These are phyloP conservation scores for Ochotona curzoniae DNA, from an alignment of 2,113 vertebrate species.

Conservation along the genomic window DNA sequence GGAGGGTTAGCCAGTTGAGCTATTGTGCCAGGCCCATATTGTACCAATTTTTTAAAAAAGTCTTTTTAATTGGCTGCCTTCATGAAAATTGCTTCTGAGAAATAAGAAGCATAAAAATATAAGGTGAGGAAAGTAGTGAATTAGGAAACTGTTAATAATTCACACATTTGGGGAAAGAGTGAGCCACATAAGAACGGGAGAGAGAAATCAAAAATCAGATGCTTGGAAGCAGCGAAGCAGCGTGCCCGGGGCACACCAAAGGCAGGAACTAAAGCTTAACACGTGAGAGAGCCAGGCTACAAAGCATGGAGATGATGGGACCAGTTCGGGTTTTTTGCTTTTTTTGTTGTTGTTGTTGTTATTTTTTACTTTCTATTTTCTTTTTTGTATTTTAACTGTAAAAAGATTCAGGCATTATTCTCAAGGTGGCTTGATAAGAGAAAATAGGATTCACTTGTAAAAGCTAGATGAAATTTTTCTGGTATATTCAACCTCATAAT, in stretches of 20 bases:
- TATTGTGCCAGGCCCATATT: too few species aligned
- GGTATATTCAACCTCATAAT: neutral
- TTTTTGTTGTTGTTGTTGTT: slow-evolving; percentile 4
- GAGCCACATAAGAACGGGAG: neutral
- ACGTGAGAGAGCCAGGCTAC: neutral
- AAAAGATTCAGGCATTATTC: slow-evolving; percentile 26
- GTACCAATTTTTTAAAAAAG: too few species aligned
- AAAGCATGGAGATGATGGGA: neutral
- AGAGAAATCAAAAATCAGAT: neutral
- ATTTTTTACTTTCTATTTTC: neutral
- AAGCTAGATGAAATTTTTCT: slow-evolving; percentile 35
- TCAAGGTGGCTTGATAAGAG: neutral
- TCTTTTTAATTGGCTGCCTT: slow-evolving; percentile 18
- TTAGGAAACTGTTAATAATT: neutral
- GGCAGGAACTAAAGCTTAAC: slow-evolving; percentile 24
- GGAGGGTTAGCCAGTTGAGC: too few species aligned
- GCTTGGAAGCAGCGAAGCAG: slow-evolving; percentile 45
- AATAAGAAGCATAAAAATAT: slow-evolving; percentile 60
- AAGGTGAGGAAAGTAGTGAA: neutral
- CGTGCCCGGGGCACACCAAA: slow-evolving; percentile 4
- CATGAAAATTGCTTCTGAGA: slow-evolving; percentile 14
- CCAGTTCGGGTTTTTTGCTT: neutral
- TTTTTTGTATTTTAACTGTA: slow-evolving; percentile 36
- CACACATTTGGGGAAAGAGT: slow-evolving; percentile 4
- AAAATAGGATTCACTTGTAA: slow-evolving; percentile 46